phyloP scores from a whole-genome alignment of 2,113 vertebrate genomes.

The pig (Sus scrofa) region T2T-Sscrofa CM000824.6:144670001-144670500 shows the following conservation, averaged over 20 bases:
- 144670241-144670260: not conserved
- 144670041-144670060: not conserved
- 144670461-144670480: not conserved
- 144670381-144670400: too few species aligned
- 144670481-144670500: not conserved
- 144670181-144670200: not conserved
- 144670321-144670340: not conserved
- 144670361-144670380: not conserved
- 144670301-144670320: not conserved
- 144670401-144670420: not conserved
- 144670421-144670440: not conserved
- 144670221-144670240: not conserved
- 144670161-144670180: not conserved
- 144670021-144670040: not conserved
- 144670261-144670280: not conserved
- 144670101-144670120: not conserved
- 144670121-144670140: conserved; percentile 16
- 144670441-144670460: not conserved
- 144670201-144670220: not conserved
- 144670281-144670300: not conserved
- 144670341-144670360: not conserved
- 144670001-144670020: not conserved
- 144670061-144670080: not conserved
- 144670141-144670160: not conserved
- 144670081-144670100: not conserved